Percentiles rank a stretch among this genome's conserved stretches.
These are phyloP conservation scores for Aptenodytes patagonicus DNA, from an alignment of 2,113 vertebrate genomes.

Conservation along the genomic window DNA sequence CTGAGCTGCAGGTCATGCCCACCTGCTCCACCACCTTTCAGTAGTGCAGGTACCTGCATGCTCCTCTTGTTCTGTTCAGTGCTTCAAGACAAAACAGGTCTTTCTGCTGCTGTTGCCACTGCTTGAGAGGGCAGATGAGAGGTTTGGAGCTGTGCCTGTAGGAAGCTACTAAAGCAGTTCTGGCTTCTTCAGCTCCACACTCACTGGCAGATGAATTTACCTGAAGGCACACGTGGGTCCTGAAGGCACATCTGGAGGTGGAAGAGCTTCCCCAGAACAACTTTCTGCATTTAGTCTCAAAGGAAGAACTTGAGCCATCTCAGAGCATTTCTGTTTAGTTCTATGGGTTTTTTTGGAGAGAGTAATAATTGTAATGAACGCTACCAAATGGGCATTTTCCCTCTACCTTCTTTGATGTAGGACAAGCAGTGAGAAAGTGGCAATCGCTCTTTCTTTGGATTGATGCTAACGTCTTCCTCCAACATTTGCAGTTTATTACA, in stretches of 20 bases:
- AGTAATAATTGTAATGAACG: background rate
- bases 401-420: background rate
- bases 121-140: background rate
- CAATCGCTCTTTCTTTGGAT: background rate
- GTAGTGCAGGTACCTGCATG: background rate
- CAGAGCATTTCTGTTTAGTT: background rate
- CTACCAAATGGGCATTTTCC: background rate
- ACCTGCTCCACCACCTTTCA: background rate
- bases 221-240: rapidly evolving
- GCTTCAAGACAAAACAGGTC: background rate
- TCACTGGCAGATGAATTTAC: background rate
- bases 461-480: background rate
- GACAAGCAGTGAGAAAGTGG: background rate
- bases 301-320: background rate
- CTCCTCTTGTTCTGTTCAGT: background rate
- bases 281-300: background rate
- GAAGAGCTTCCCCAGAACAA: background rate
- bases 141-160: background rate
- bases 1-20: background rate
- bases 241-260: background rate
- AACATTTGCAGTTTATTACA: background rate
- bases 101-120: background rate
- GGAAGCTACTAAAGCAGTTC: background rate
- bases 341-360: rapidly evolving
- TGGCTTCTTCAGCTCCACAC: background rate